Base-by-base conservation (phyloP, 2,113 vertebrate species). In the Diadophis punctatus region DNA sequence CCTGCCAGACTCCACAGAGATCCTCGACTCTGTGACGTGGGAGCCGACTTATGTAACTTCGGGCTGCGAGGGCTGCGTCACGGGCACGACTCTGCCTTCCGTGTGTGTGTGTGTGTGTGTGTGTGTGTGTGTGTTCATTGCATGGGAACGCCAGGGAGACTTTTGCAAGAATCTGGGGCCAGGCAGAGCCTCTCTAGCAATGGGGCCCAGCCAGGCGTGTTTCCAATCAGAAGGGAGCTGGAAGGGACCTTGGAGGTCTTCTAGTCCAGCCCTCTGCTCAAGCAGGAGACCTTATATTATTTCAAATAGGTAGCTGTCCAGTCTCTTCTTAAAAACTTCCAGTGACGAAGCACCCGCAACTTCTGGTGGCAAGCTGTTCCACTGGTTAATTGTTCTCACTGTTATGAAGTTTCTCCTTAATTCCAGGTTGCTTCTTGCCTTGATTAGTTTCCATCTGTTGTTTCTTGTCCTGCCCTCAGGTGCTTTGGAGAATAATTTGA, bases 71-170 rank as follows among this genome's bases (percentile, higher is more conserved):
- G 0, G 56, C 16, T n/a, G 23, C 4, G 34, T 55, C 6, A 7
- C 34, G 3, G 8, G 34, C 8, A 16, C 0, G 12, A 0, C 46
- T 34, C 16, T 20, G 20, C 0, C 7, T 56, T 8, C 23, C 2
- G 0, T 5, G 1, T 55, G 53, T 20, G 16, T 58, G 0, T 55
- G 18, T 22, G 53, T 6, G 1, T 23, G 55, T 23, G 55, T 23
- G 55, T 7, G 20, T 56, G 55, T 2, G 22, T 25, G 56, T 58
- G 34, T 27, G 12, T 12, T 53, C 56, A 22, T 16, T 46, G 22
- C 22, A 16, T 1, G 22, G 8, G 56, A 39, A 9, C 2, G 34
- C 68, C 34, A 39, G 34, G 0, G 8, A 80, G 34, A 39, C 68
- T 20, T 39, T 22, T 3, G 16, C 18, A 20, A 39, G n/a, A 20